Evolutionary conservation across 2,888 invertebrate species (phyloP).

Genomic region (Teinopalpus imperialis): DNA sequence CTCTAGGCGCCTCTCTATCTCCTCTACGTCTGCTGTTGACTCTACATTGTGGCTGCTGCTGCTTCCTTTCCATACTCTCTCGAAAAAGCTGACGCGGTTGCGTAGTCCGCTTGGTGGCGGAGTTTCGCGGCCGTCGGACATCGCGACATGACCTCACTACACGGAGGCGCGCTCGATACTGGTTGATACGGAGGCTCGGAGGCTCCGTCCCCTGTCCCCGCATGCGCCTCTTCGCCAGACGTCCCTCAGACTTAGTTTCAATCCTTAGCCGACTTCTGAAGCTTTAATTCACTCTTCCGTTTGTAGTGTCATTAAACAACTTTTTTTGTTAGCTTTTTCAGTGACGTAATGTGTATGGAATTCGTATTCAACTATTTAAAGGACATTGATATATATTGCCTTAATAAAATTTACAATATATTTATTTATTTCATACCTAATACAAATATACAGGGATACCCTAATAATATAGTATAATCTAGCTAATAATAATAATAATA

Average conservation of each 20-base stretch:
- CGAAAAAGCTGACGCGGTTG: slow-evolving; percentile 90
- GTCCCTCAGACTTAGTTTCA: slow-evolving; percentile 48
- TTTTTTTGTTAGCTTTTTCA: not conserved
- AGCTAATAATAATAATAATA: too few species aligned
- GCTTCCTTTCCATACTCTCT: slow-evolving; percentile 87
- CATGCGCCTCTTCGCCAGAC: slow-evolving; percentile 60
- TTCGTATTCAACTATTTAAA: too few species aligned
- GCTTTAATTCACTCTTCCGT: slow-evolving; percentile 26
- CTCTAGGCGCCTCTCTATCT: slow-evolving; percentile 83
- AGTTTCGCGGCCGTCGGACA: slow-evolving; percentile 78
- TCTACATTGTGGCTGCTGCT: slow-evolving; percentile 63
- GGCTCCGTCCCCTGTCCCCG: slow-evolving; percentile 35
- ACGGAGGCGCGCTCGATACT: slow-evolving; percentile 79
- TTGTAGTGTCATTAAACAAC: slow-evolving; percentile 17
- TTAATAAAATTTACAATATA: too few species aligned
- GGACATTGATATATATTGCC: too few species aligned
- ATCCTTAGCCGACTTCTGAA: slow-evolving; percentile 12
- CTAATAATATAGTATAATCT: too few species aligned
- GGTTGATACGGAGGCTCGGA: slow-evolving; percentile 40
- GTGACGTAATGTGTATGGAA: too few species aligned
- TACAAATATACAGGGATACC: too few species aligned
- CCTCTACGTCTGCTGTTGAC: slow-evolving; percentile 79
- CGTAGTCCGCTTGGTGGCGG: slow-evolving; percentile 82
- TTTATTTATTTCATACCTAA: too few species aligned
- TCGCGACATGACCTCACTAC: slow-evolving; percentile 74